Percentiles rank a stretch among this genome's conserved stretches.
phyloP scores from a whole-genome alignment of 2,888 invertebrate genomes.

The Agriotes lineatus region DNA sequence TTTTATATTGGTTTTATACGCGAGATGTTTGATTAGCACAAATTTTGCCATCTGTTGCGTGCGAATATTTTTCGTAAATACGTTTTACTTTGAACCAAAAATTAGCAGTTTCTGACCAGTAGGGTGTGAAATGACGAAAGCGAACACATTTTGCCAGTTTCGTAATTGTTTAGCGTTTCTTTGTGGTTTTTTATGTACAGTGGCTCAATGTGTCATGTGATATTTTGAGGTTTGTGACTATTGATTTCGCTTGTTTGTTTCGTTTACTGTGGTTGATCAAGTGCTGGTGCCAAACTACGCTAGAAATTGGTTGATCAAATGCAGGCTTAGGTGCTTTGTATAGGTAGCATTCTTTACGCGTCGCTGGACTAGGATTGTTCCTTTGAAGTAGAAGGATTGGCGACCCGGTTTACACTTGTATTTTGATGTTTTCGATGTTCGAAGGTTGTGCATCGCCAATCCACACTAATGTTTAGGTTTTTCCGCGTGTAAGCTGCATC shows the following conservation, averaged over 20 bases:
- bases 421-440: conserved; percentile 40
- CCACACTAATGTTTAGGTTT: conserved; percentile 46
- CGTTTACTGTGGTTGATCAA: conserved; percentile 35
- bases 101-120: conserved; percentile 47
- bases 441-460: conserved; percentile 63
- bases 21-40: conserved; percentile 40
- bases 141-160: conserved; percentile 62
- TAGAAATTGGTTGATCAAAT: conserved; percentile 32
- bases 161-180: conserved; percentile 30
- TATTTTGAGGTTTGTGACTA: conserved; percentile 66
- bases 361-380: conserved; percentile 32
- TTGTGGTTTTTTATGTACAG: conserved; percentile 53
- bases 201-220: conserved; percentile 68
- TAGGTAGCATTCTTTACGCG: conserved; percentile 38
- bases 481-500: conserved; percentile 13
- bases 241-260: conserved; percentile 41
- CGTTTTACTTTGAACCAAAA: conserved; percentile 54
- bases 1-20: conserved; percentile 38
- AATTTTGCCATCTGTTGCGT: conserved; percentile 42
- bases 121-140: conserved; percentile 44
- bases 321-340: conserved; percentile 40
- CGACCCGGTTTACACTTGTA: conserved; percentile 25
- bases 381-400: conserved; percentile 20
- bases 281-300: conserved; percentile 41
- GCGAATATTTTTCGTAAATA: conserved; percentile 53